phyloP scores from a whole-genome alignment of 2,888 invertebrate species.

The Agrypnus murinus region DNA sequence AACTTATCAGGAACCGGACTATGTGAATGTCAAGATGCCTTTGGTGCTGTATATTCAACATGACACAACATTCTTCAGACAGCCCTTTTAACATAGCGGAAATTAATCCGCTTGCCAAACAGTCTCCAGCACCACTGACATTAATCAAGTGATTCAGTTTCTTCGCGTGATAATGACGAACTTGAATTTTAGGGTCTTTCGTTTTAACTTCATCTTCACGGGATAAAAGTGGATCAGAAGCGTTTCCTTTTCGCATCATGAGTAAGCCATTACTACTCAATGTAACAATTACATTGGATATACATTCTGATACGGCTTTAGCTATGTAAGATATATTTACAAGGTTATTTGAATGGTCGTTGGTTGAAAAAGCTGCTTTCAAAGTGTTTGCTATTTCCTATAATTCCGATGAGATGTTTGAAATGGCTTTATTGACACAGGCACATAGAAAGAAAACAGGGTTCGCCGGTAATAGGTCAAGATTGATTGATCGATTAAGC shows the following conservation, averaged over 20 bases:
- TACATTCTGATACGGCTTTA: slow-evolving; percentile 69
- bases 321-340: slow-evolving; percentile 65
- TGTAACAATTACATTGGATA: slow-evolving; percentile 78
- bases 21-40: slow-evolving; percentile 74
- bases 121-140: slow-evolving; percentile 91
- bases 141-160: slow-evolving; percentile 74
- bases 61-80: slow-evolving; percentile 75
- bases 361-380: slow-evolving; percentile 59
- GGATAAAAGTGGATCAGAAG: slow-evolving; percentile 60
- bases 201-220: slow-evolving; percentile 30
- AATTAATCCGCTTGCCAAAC: slow-evolving; percentile 82
- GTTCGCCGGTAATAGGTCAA: no score
- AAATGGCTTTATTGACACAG: slow-evolving; percentile 84
- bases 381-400: slow-evolving; percentile 78
- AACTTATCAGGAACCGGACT: slow-evolving; percentile 76
- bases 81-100: slow-evolving; percentile 75
- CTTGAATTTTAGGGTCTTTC: slow-evolving; percentile 47
- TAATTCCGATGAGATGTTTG: slow-evolving; percentile 69
- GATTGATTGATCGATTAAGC: no score
- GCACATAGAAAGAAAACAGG: no score
- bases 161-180: slow-evolving; percentile 71
- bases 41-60: slow-evolving; percentile 78
- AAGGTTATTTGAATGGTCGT: slow-evolving; percentile 59
- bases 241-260: slow-evolving; percentile 68
- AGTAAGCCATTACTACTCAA: slow-evolving; percentile 77